Evolutionary conservation across 2,797 vertebrate genomes (phyloP), one percentile per base, ranked within the genome.

Genomic region (Paedocypris micromegethes): DNA sequence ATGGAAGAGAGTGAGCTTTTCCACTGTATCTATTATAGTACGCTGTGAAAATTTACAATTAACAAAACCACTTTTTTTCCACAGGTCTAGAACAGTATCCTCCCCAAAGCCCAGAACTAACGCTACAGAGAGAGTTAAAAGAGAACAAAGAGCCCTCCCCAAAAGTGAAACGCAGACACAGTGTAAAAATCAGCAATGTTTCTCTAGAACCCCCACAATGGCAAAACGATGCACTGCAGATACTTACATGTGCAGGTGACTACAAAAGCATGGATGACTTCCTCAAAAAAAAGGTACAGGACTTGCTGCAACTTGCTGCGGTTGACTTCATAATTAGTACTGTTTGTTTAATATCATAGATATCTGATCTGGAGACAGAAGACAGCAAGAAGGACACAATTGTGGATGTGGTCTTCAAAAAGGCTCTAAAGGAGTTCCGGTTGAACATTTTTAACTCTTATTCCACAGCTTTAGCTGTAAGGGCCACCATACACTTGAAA

Each of bases 221-320:
- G 94, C 94, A 97, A 84, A 95, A 92, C 0, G 96, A 99, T 45
- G 88, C 88, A 0, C 86, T 94, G 77, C 94, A 94, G 85, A 96
- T 99, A 68, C 93, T 99, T 76, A 92, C 92, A 77, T 94, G 93
- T 0, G 86, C 90, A 71, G 86, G 78, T 0, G 97, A 99, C 87
- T 91, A 97, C 87, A 92, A 91, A 83, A 95, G 93, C 87, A 98
- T 99, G 96, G 94, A 98, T 70, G 96, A 98, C 80, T 99, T 99
- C 82, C 93, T 99, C 48, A 90, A 94, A 86, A 99, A 96, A 85
- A 99, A 98, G 94, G 96, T 98, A 54, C 9, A 5, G 23, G 4
- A 1, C 44, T 40, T 23, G 0, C 3, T 3, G 3, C 6, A 55
- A 3, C 37, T 44, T 44, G 49, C 38, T 3, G 1, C 5, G 9